Percentiles rank a stretch among this genome's conserved stretches.
Conservation (phyloP, 2,888 invertebrate species). For the Drosophila testacea region DNA sequence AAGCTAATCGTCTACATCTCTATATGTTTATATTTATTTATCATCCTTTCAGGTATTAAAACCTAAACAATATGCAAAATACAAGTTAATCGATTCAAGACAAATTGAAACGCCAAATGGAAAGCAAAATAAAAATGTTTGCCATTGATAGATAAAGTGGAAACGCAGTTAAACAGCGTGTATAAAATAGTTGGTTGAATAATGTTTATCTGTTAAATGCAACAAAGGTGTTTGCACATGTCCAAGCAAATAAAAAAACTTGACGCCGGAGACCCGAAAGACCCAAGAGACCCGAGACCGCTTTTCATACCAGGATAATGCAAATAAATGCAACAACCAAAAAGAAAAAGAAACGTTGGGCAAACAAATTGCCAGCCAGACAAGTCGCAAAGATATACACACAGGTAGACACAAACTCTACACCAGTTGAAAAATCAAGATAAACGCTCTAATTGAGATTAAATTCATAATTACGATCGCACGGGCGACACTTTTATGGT, state of each 20-base stretch:
- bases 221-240: constrained; percentile 79
- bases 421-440: constrained; percentile 71
- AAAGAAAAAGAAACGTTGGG: constrained; percentile 37
- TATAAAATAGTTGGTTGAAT: constrained; percentile 40
- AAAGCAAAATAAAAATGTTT: constrained; percentile 18
- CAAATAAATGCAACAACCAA: constrained; percentile 71
- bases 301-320: constrained; percentile 67
- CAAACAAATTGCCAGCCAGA: constrained; percentile 67
- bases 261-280: constrained; percentile 34
- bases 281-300: constrained; percentile 9
- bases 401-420: constrained; percentile 4
- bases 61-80: constrained; percentile 20
- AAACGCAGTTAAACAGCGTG: constrained; percentile 46
- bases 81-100: constrained; percentile 62
- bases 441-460: constrained; percentile 84
- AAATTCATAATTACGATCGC: constrained; percentile 85
- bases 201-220: constrained; percentile 67
- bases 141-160: constrained; percentile 66
- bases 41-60: constrained; percentile 3
- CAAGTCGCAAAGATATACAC: constrained; percentile 32
- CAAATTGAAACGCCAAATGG: constrained; percentile 63
- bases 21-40: no score
- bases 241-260: constrained; percentile 64
- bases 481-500: constrained; percentile 84
- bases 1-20: no score